Conservation (phyloP, 1,140 invertebrate species). For the Popillia japonica region DNA sequence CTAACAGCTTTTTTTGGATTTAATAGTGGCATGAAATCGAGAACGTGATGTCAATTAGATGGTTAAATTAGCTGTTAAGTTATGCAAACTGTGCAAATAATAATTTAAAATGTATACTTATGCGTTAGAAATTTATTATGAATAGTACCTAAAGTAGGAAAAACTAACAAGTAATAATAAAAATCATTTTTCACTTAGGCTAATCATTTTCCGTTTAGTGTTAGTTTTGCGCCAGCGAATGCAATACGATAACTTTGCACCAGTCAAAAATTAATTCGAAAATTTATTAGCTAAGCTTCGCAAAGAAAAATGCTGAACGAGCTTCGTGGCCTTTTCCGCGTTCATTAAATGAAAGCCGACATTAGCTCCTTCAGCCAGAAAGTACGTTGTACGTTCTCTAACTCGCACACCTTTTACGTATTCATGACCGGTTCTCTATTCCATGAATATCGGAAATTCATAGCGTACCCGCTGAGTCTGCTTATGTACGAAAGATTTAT, state of each 20-base stretch:
- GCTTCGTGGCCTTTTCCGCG: background rate
- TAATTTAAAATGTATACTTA: too few species aligned
- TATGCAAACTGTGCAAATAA: too few species aligned
- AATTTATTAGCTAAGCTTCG: background rate
- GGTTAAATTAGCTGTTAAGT: too few species aligned
- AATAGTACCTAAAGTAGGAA: too few species aligned
- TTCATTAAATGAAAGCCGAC: background rate
- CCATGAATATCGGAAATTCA: slow-evolving; percentile 18
- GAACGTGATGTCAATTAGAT: too few species aligned
- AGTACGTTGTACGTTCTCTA: background rate
- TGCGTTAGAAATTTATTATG: too few species aligned
- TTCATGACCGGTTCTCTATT: slow-evolving; percentile 10
- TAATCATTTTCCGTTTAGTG: background rate
- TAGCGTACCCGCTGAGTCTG: background rate
- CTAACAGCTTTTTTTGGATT: too few species aligned
- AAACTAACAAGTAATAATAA: too few species aligned
- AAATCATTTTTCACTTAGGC: background rate
- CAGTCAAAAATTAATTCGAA: background rate
- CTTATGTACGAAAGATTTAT: background rate
- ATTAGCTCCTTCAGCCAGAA: background rate
- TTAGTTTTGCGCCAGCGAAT: background rate
- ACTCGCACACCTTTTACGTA: background rate
- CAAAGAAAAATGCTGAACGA: background rate
- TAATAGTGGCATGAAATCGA: too few species aligned
- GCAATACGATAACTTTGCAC: background rate